phyloP scores from a whole-genome alignment of 2,797 vertebrate genomes.

The Buceros bicornis region DNA sequence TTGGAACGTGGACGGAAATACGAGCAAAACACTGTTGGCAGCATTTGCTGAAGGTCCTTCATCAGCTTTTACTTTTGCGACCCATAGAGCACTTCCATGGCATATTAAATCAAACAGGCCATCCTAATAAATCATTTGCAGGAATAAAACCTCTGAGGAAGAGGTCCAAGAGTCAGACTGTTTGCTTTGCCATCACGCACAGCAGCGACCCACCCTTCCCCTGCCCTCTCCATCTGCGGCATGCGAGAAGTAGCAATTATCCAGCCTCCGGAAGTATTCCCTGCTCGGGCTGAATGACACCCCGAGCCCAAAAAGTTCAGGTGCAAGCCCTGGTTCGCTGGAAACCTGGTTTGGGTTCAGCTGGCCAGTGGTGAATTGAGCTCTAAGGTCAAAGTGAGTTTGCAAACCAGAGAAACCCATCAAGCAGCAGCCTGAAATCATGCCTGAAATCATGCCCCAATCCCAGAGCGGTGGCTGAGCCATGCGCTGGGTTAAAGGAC shows the following conservation, averaged over 20 bases:
- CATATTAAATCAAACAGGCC: neutral
- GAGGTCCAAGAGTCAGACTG: slow-evolving; percentile 15
- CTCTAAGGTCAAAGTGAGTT: slow-evolving; percentile 19
- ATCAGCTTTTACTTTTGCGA: neutral
- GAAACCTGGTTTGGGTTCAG: slow-evolving; percentile 7
- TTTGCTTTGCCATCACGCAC: neutral
- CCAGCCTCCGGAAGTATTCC: neutral
- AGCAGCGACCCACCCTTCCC: neutral
- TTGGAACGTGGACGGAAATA: neutral
- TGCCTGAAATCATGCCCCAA: fast-evolving
- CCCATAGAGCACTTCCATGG: neutral
- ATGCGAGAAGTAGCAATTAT: neutral
- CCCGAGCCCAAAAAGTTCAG: neutral
- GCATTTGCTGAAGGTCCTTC: neutral
- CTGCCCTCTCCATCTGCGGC: slow-evolving; percentile 28
- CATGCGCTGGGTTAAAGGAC: neutral
- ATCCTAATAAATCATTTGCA: neutral
- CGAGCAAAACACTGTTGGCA: neutral
- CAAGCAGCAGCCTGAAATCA: neutral
- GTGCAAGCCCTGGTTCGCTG: neutral
- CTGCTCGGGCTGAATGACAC: neutral
- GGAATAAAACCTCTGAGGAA: neutral
- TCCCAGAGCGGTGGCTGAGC: fast-evolving
- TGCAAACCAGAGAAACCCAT: neutral
- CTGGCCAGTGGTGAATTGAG: neutral